These are phyloP conservation scores for Lucilia sericata DNA, from an alignment of 1,140 invertebrate genomes.

Conservation along the genomic window DNA sequence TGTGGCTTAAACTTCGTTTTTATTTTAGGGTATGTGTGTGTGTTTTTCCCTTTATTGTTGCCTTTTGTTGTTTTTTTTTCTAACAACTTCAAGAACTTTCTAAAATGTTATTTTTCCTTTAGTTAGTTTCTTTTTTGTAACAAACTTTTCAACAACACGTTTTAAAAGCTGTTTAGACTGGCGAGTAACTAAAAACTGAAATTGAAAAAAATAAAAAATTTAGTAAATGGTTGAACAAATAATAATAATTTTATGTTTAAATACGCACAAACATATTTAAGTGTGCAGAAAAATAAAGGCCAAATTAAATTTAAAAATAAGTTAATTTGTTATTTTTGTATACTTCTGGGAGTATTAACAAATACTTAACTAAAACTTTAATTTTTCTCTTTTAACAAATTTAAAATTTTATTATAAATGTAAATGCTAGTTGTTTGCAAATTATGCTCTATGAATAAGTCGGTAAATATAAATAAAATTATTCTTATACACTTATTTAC, in stretches of 20 bases:
- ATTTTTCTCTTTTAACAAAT: too few relatives aligned
- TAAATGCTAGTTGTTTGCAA: too few relatives aligned
- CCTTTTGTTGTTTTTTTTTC: neutral
- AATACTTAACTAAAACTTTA: too few relatives aligned
- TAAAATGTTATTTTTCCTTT: neutral
- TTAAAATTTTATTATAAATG: too few relatives aligned
- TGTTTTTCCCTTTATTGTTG: neutral
- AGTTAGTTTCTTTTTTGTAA: neutral
- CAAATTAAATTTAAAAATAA: too few relatives aligned
- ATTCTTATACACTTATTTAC: too few relatives aligned
- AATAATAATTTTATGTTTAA: neutral
- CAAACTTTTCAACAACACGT: slow-evolving; percentile 32
- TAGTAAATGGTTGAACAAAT: neutral
- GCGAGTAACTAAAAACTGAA: neutral
- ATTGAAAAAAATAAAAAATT: slow-evolving; percentile 2
- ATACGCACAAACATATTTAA: too few relatives aligned
- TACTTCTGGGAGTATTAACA: too few relatives aligned
- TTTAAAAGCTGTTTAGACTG: slow-evolving; percentile 13
- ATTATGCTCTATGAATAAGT: too few relatives aligned
- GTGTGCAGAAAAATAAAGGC: too few relatives aligned
- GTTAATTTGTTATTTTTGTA: too few relatives aligned
- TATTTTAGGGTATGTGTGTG: neutral
- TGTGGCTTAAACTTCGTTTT: slow-evolving; percentile 25
- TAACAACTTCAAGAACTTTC: slow-evolving; percentile 15
- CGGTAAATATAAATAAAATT: too few relatives aligned